Percentiles rank a stretch among this genome's conserved stretches.
Conservation (phyloP, 2,113 vertebrate species). For the Oxyruncus cristatus region DNA sequence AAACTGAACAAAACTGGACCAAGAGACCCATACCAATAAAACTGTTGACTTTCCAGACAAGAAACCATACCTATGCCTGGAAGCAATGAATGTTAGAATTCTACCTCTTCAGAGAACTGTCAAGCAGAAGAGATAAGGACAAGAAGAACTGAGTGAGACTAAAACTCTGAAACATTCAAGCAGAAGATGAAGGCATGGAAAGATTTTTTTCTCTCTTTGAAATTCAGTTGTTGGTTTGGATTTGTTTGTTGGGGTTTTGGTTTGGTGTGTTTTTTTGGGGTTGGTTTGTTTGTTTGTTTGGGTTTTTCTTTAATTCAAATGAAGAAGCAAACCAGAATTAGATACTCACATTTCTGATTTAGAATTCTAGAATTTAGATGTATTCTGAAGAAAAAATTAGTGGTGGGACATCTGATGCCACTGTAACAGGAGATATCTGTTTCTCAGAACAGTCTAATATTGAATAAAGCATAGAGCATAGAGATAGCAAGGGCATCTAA, state of each 20-base stretch:
- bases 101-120: neutral
- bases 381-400: neutral
- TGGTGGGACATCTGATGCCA: neutral
- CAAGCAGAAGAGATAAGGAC: neutral
- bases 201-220: neutral
- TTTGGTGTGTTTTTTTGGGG: neutral
- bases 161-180: neutral
- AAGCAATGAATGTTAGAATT: neutral
- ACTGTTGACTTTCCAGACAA: neutral
- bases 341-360: neutral
- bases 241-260: neutral
- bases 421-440: neutral
- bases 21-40: neutral
- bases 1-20: rapidly evolving
- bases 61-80: neutral
- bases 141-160: neutral
- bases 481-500: neutral
- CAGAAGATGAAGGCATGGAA: neutral
- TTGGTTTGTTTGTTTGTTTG: neutral
- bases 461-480: neutral
- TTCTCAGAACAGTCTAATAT: neutral
- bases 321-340: neutral
- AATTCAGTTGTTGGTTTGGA: neutral
- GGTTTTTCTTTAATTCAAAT: neutral
- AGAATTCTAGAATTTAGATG: neutral